Base-by-base conservation (phyloP, 2,113 vertebrate species). In the Platanista minor region DNA sequence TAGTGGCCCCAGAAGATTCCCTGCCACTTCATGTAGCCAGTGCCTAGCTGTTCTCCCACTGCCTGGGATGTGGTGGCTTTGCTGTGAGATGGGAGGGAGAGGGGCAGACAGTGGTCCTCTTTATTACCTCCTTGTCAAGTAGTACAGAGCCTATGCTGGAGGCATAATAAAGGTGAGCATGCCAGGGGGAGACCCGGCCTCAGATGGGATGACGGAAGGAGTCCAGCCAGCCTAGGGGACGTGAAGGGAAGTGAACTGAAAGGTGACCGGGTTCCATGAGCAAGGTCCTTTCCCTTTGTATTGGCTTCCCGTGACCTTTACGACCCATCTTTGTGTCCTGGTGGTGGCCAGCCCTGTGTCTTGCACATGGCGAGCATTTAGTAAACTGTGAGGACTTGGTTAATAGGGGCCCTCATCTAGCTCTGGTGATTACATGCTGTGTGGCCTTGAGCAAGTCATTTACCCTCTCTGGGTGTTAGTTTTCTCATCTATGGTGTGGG, bases 391-490 rank as follows among this genome's bases (percentile, higher is more conserved):
- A 77, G 15, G 39, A 14, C n/a, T 59, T 23, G 0, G 33, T 25
- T 39, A 25, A 20, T 1, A 9, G 0, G 43, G 27, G 15, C 20
- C 3, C 8, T n/a, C 6, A 0, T 41, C 36, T 4, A 2, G 17
- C 27, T 39, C 69, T 72, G 86, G 36, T 18, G 2, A 8, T 29
- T 1, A 12, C 46, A 41, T 77, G 78, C 80, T 66, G 20, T 75
- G 91, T 36, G 43, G 54, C 69, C 85, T 57, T 11, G 15, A 74
- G 17, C 33, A 11, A 17, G 74, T 61, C 54, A 8, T 41, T 71
- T 31, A 4, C 15, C 62, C 14, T 81, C 29, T 83, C 78, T 62
- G n/a, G 21, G 20, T 29, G 61, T 74, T 43, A 57, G 43, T 61
- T n/a, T 80, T 67, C 12, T 86, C n/a, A 1, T 54, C 62, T 62